These are phyloP conservation scores for Acanthochromis polyacanthus DNA, from an alignment of 2,113 vertebrate genomes.

Conservation along the genomic window DNA sequence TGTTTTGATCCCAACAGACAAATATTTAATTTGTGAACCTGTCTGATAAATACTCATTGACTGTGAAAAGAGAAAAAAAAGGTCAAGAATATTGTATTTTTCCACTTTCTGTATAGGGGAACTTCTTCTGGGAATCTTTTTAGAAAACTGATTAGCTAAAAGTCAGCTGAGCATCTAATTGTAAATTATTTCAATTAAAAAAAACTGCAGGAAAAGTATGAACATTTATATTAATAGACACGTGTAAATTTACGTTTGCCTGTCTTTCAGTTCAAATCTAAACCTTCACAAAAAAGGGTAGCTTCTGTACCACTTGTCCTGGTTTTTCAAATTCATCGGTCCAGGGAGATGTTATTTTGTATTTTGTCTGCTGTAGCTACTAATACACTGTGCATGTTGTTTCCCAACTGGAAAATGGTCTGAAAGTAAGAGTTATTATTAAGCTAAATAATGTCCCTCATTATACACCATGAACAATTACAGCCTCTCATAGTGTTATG, in stretches of 20 bases:
- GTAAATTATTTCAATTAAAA: slow-evolving; percentile 72
- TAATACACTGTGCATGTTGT: slow-evolving; percentile 59
- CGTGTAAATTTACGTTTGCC: slow-evolving; percentile 10
- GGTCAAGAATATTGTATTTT: slow-evolving; percentile 34
- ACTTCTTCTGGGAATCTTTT: slow-evolving; percentile 28
- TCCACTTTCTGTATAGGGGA: slow-evolving; percentile 47
- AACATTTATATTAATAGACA: slow-evolving; percentile 19
- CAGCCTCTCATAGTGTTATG: not conserved
- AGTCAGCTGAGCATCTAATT: slow-evolving; percentile 23
- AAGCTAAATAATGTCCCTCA: not conserved
- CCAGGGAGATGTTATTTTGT: slow-evolving; percentile 43
- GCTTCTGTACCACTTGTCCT: slow-evolving; percentile 49
- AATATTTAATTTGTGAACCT: slow-evolving; percentile 53
- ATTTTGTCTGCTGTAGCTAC: slow-evolving; percentile 73
- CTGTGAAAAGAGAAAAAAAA: slow-evolving; percentile 5
- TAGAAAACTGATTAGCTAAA: slow-evolving; percentile 38
- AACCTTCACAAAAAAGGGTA: not conserved
- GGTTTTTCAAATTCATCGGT: not conserved
- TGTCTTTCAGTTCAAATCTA: slow-evolving; percentile 23
- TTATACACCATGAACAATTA: not conserved
- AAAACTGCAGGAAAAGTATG: slow-evolving; percentile 26
- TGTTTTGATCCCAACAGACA: not conserved
- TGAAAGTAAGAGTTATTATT: slow-evolving; percentile 43
- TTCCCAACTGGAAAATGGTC: slow-evolving; percentile 57
- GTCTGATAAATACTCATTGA: slow-evolving; percentile 43